phyloP scores from a whole-genome alignment of 2,888 invertebrate genomes.

The Electrophaes corylata region DNA sequence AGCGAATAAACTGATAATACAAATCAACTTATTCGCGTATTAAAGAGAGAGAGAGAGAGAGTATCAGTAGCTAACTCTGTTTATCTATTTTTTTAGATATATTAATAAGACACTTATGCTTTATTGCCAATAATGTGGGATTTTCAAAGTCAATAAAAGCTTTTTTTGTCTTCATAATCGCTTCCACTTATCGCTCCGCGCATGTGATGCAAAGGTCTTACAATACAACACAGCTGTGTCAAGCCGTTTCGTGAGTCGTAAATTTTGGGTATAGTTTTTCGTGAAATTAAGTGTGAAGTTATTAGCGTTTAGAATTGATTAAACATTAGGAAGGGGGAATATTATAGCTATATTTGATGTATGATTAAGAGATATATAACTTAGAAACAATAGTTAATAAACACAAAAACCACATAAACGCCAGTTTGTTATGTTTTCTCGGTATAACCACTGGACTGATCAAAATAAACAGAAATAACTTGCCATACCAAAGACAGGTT shows the following conservation, averaged over 20 bases:
- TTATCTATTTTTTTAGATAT: too few species aligned
- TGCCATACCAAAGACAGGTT: too few species aligned
- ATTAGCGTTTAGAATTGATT: constrained; percentile 28
- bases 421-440: too few species aligned
- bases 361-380: neutral
- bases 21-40: too few species aligned
- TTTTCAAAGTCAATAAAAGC: neutral
- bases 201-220: neutral
- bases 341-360: neutral
- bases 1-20: too few species aligned
- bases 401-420: too few species aligned
- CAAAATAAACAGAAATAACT: too few species aligned
- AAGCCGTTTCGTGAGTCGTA: constrained; percentile 24
- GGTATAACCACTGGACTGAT: too few species aligned
- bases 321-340: neutral
- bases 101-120: too few species aligned
- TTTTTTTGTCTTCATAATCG: neutral
- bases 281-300: constrained; percentile 29
- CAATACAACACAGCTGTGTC: constrained; percentile 32
- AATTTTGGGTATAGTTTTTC: constrained; percentile 29
- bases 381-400: neutral
- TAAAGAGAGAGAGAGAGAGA: too few species aligned
- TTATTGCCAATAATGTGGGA: neutral
- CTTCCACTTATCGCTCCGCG: constrained; percentile 20
- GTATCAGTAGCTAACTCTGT: too few species aligned